Evolutionary conservation across 2,888 invertebrate genomes (phyloP), one percentile per base, ranked within the genome.

Genomic region (Heliconius hortense): DNA sequence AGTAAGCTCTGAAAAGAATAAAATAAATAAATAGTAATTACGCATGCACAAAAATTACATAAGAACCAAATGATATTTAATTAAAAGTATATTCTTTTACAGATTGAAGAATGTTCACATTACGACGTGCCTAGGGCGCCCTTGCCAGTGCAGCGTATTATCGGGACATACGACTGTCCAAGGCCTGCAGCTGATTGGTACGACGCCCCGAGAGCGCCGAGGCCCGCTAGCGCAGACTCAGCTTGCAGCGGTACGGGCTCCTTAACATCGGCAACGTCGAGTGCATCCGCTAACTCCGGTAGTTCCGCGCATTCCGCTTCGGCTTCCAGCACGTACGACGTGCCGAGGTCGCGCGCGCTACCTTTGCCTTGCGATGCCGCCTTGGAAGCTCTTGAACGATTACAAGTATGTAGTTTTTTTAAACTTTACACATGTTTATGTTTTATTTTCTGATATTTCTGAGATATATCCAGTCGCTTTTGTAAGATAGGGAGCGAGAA

Each of bases 81-180:
- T 86, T 5, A 28, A 69, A 56, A 1, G n/a, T n/a, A n/a, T 0
- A 5, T 35, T 26, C 11, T 5, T 71, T 71, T 43, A 62, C 85
- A 94, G 94, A 94, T 93, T 80, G 94, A 94, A 82, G 94, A 94
- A 81, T 93, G 92, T 79, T 92, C 94, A 60, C 93, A 93, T 79
- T 94, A 94, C 82, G 94, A 94, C 77, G 93, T 94, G n/a, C 94
- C 94, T 0, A 88, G 93, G 8, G 93, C 94, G 10, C 94, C 94
- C 1, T 88, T 93, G 88, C 93, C 94, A 0, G 94, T 94, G 77
- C 95, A 98, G 82, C 95, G 83, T 18, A 96, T 96, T 2, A 96
- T 96, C 84, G 97, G 96, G 83, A 96, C 96, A 59, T 96, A 96
- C 83, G 95, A 96, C 86, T 95, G 95, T 80, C 93, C 93, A 0